These are phyloP conservation scores for Buphagus erythrorhynchus DNA, from an alignment of 2,797 vertebrate species.

Conservation along the genomic window DNA sequence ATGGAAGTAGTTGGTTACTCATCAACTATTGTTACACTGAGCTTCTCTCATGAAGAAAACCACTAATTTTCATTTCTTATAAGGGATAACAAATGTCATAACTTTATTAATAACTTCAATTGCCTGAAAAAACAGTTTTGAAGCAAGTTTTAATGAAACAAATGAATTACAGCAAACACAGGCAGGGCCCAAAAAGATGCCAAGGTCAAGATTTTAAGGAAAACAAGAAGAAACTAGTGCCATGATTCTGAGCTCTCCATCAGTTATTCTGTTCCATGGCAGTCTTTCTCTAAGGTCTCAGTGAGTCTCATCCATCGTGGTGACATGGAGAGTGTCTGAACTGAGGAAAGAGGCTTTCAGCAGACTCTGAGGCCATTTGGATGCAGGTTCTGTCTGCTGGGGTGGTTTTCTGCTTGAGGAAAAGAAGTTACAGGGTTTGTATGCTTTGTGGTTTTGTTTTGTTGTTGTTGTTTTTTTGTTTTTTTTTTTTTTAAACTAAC, in stretches of 20 bases:
- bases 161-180: not conserved
- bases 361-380: not conserved
- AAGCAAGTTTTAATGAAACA: not conserved
- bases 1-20: not conserved
- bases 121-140: not conserved
- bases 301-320: not conserved
- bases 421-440: not conserved
- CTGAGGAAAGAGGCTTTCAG: not conserved
- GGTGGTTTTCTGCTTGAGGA: not conserved
- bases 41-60: not conserved
- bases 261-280: not conserved
- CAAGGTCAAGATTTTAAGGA: not conserved
- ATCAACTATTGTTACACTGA: not conserved
- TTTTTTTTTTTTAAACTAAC: not conserved
- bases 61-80: not conserved
- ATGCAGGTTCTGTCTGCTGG: not conserved
- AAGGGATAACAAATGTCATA: not conserved
- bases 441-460: not conserved
- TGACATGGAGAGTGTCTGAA: not conserved
- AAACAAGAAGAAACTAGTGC: not conserved
- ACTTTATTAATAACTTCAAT: not conserved
- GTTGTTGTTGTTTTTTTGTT: not conserved
- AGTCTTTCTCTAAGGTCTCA: not conserved
- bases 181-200: not conserved
- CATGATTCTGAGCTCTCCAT: not conserved